Conservation (phyloP, 2,113 vertebrate species). For the Mormoops blainvillei region DNA sequence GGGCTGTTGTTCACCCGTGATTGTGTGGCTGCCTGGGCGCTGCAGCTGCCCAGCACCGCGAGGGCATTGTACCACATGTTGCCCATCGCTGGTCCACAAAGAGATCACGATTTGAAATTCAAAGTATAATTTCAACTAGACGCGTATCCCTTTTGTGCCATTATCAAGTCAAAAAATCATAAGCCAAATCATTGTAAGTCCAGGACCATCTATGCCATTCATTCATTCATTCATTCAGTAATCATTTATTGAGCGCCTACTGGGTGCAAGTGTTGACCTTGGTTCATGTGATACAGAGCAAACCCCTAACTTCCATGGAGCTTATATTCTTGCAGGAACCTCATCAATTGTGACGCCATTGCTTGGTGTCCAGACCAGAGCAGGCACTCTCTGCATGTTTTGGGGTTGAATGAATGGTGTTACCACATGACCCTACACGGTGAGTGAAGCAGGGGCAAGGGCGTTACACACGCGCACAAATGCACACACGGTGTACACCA, state of each 20-base stretch:
- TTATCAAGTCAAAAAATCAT: background rate
- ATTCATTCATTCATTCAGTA: no score
- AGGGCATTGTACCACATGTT: no score
- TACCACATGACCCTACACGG: background rate
- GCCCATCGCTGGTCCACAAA: background rate
- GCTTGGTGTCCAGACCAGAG: background rate
- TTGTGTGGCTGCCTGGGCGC: background rate
- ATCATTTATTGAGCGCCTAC: background rate
- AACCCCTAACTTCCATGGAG: accelerated
- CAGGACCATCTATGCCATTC: background rate
- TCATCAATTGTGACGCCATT: background rate
- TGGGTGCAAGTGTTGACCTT: background rate
- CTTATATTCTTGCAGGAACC: background rate
- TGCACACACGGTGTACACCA: accelerated
- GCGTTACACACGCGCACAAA: background rate
- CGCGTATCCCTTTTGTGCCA: no score
- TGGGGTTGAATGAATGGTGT: background rate
- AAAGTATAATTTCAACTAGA: background rate
- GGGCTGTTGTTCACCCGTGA: background rate
- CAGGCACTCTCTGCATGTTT: background rate
- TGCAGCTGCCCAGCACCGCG: background rate
- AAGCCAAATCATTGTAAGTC: background rate
- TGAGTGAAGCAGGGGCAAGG: background rate
- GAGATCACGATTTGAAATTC: background rate
- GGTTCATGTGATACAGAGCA: accelerated